Percentiles rank a stretch among this genome's conserved stretches.
Evolutionary conservation across 2,888 invertebrate species (phyloP).

Genomic region (Coronaproctus castanopsis): DNA sequence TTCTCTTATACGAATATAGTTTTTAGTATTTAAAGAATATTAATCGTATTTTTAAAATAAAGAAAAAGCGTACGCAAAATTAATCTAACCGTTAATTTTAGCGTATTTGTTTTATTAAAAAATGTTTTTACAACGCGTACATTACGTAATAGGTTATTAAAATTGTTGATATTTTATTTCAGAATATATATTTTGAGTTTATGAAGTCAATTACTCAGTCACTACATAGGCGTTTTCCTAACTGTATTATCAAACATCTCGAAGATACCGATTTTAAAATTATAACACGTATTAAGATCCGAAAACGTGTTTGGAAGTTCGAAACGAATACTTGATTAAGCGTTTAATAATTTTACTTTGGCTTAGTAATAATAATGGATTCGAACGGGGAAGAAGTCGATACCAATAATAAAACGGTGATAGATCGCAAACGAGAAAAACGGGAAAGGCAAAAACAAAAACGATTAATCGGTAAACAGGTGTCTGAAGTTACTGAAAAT

Average conservation of each 20-base stretch:
- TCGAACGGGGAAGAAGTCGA: neutral
- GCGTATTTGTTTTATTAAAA: too few species aligned
- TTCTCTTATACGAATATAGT: too few species aligned
- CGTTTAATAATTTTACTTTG: too few species aligned
- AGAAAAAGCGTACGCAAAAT: too few species aligned
- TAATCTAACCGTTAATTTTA: too few species aligned
- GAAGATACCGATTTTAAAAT: neutral
- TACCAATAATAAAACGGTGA: neutral
- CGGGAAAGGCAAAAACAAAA: neutral
- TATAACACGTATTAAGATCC: neutral
- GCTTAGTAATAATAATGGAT: too few species aligned
- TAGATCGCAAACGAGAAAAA: neutral
- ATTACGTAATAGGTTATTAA: too few species aligned
- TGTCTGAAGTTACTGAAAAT: neutral
- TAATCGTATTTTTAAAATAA: too few species aligned
- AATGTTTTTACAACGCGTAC: too few species aligned
- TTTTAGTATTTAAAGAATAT: too few species aligned
- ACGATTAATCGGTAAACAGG: neutral
- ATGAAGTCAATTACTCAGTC: neutral
- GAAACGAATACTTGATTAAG: neutral
- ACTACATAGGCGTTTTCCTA: neutral
- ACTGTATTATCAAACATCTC: neutral
- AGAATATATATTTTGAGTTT: too few species aligned
- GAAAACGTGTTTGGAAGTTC: neutral
- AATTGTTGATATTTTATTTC: too few species aligned